Base-by-base conservation (phyloP, 2,888 invertebrate species). In the Halocaridina rubra region DNA sequence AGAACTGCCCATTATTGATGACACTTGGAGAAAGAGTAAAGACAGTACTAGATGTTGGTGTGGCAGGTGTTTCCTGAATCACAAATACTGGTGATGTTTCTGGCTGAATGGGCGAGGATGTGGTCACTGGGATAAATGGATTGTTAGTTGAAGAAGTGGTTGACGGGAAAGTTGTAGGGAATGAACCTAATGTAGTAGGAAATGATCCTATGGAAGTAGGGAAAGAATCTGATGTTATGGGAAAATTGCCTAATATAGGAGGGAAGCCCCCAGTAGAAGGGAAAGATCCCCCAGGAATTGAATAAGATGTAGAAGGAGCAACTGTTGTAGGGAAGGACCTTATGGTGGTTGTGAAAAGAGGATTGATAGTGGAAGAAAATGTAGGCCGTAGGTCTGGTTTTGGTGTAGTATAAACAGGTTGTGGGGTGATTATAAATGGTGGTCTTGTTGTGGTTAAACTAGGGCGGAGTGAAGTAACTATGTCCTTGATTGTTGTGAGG, bases 51-150 rank as follows among this genome's bases (percentile, higher is more conserved):
- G 84, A 59, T 5, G 39, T 53, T 19, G 74, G 3, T 1, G 84
- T 84, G 7, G 79, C 46, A 1, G 84, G 84, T 16, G 33, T 75
- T 33, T 84, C 67, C 5, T 72, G 67, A 2, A 84, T 74, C 19
- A 16, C 24, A 27, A 80, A 75, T 7, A 75, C n/a, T 10, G 74
- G 79, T 7, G 79, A 57, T 30, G 67, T 84, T 71, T 74, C 75
- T 4, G 74, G 67, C 5, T 27, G 39, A 4, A 61, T n/a, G 30
- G 78, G 46, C n/a, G 29, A 24, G 10, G 59, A 30, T 7, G 67
- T 30, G 19, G 67, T 32, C 13, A 46, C 19, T 10, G 53, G 53
- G 59, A 13, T 22, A 5, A 10, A 8, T 22, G 16, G 19, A n/a
- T n/a, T n/a, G n/a, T n/a, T n/a, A n/a, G n/a, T n/a, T n/a, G n/a